Evolutionary conservation across 2,113 vertebrate species (phyloP).

Genomic region (Rhinogobius similis): DNA sequence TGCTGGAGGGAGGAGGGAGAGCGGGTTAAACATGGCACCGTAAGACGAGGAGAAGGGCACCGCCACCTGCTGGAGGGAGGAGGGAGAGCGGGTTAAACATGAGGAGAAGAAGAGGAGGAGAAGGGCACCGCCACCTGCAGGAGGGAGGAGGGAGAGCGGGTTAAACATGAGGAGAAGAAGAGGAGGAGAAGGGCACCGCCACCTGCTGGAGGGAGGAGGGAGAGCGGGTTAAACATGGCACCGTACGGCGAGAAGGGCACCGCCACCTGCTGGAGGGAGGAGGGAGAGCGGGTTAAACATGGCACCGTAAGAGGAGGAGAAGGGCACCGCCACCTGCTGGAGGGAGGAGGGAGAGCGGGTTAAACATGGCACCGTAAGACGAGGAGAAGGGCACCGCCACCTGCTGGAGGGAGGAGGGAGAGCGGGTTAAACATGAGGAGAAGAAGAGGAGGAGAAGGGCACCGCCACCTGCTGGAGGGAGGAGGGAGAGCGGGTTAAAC

Average conservation of each 20-base stretch:
- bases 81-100: no score
- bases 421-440: no score
- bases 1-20: constrained; percentile 66
- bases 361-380: constrained; percentile 73
- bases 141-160: not conserved
- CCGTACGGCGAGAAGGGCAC: constrained; percentile 54
- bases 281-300: constrained; percentile 81
- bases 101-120: no score
- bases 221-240: constrained; percentile 82
- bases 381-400: constrained; percentile 52
- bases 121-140: constrained; percentile 74
- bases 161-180: no score
- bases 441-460: no score
- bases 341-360: constrained; percentile 72
- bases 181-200: constrained; percentile 42
- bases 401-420: constrained; percentile 65
- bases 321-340: constrained; percentile 74
- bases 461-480: constrained; percentile 71
- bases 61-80: not conserved
- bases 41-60: constrained; percentile 36
- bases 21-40: constrained; percentile 57
- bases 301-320: constrained; percentile 55
- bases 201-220: constrained; percentile 69
- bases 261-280: constrained; percentile 69
- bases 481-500: constrained; percentile 79